These are phyloP conservation scores for Phylloscopus trochiloides DNA, from an alignment of 2,113 vertebrate genomes.

Conservation along the genomic window DNA sequence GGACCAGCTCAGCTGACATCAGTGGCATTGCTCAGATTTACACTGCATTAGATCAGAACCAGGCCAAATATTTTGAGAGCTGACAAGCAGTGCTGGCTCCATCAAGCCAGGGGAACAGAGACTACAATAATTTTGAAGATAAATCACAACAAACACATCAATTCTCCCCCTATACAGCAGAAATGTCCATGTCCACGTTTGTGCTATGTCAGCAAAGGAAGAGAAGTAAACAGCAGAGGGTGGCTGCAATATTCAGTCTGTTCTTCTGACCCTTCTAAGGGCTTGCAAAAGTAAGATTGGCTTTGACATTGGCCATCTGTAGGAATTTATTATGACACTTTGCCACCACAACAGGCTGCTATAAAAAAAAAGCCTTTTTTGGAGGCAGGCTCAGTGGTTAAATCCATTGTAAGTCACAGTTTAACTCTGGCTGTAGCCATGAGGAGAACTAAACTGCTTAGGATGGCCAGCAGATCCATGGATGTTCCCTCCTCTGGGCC, in stretches of 20 bases:
- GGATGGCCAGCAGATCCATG: neutral
- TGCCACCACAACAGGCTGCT: neutral
- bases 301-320: neutral
- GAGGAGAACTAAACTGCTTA: neutral
- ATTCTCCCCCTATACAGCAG: neutral
- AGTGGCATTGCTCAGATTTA: neutral
- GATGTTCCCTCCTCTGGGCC: neutral
- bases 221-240: neutral
- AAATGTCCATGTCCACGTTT: neutral
- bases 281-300: neutral
- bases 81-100: neutral
- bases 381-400: neutral
- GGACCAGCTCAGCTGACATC: neutral
- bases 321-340: neutral
- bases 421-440: neutral
- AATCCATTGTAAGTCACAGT: neutral
- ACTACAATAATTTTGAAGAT: neutral
- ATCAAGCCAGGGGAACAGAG: neutral
- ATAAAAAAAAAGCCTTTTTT: neutral
- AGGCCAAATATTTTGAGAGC: neutral
- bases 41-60: neutral
- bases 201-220: neutral
- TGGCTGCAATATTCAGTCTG: neutral
- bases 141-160: neutral
- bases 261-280: neutral